Percentiles rank a stretch among this genome's conserved stretches.
Evolutionary conservation across 35 echinoderm and acorn worm genomes (phyloP).

Genomic region (Lytechinus variegatus): DNA sequence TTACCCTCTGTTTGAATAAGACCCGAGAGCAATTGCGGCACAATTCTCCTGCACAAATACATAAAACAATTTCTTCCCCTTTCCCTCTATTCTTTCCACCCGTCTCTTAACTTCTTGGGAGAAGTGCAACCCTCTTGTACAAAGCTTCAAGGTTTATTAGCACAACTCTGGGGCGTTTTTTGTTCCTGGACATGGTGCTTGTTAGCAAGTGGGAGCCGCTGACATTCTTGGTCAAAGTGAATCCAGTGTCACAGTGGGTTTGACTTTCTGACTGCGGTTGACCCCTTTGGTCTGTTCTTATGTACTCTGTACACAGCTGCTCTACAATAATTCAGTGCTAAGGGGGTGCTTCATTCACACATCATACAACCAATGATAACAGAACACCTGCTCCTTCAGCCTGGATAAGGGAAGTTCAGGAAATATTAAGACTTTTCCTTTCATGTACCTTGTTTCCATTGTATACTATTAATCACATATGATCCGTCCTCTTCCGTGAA

Average conservation of each 20-base stretch:
- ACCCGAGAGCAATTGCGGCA: constrained; percentile 22
- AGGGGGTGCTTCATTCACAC: constrained; percentile 39
- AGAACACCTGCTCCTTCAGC: background rate
- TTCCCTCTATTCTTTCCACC: background rate
- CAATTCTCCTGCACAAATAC: constrained; percentile 36
- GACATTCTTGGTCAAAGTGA: constrained; percentile 37
- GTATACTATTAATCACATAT: background rate
- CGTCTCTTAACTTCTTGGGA: background rate
- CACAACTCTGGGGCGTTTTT: background rate
- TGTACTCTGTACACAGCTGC: constrained; percentile 52
- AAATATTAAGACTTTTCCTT: background rate
- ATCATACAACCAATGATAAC: background rate
- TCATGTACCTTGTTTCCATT: background rate
- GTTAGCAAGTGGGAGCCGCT: background rate
- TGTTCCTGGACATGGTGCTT: background rate
- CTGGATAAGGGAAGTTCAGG: background rate
- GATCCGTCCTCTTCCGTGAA: no score
- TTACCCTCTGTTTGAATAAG: constrained; percentile 27
- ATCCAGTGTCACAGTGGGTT: background rate
- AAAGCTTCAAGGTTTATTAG: constrained; percentile 5
- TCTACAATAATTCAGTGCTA: constrained; percentile 22
- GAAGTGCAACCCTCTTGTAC: background rate
- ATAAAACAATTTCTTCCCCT: constrained; percentile 37
- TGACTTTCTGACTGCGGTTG: constrained; percentile 46
- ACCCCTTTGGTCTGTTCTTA: constrained; percentile 36